Base-by-base conservation (phyloP, 2,888 invertebrate genomes). In the Tanytarsus gracilentus region DNA sequence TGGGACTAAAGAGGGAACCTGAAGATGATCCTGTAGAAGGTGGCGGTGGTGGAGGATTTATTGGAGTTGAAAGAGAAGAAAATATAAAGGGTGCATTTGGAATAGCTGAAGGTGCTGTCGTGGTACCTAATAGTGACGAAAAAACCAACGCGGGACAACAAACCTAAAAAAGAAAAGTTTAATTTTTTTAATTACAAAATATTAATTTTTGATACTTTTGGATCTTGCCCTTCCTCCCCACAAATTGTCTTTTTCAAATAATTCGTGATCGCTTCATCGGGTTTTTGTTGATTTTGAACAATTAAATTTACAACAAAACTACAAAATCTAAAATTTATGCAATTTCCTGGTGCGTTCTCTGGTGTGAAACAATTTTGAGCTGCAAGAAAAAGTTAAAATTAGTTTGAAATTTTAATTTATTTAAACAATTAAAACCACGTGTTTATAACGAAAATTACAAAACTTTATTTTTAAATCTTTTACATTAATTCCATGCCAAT, bases 241-340 rank as follows among this genome's bases (percentile, higher is more conserved):
- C 91, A 92, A 14, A 84, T 77, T 0, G 85, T 84, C 50, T 76
- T 76, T 60, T 83, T 75, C 55, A 90, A 68, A 65, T 66, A 76
- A 53, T 67, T 69, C 68, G 69, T 73, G 67, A 69, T 76, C 62
- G 71, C 75, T 65, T 64, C 67, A 51, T 63, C 69, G 66, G 62
- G 70, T 68, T 44, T 40, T n/a, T 56, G 56, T 18, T 26, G 27
- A 18, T 44, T n/a, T 27, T 56, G 40, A 16, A 29, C 18, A 65
- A 65, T 36, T 64, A 66, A 40, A 69, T 68, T 53, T 66, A 79
- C 62, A n/a, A 84, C 68, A 0, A 70, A 68, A 0, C 72, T 68
- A 65, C 85, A 86, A 5, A 68, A 65, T 61, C 70, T 71, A n/a
- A 85, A 74, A 49, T 74, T 74, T 3, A 77, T 67, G 65, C 85